Percentiles rank a stretch among this genome's conserved stretches.
Conservation (phyloP, 2,113 vertebrate genomes). For the Galemys pyrenaicus region DNA sequence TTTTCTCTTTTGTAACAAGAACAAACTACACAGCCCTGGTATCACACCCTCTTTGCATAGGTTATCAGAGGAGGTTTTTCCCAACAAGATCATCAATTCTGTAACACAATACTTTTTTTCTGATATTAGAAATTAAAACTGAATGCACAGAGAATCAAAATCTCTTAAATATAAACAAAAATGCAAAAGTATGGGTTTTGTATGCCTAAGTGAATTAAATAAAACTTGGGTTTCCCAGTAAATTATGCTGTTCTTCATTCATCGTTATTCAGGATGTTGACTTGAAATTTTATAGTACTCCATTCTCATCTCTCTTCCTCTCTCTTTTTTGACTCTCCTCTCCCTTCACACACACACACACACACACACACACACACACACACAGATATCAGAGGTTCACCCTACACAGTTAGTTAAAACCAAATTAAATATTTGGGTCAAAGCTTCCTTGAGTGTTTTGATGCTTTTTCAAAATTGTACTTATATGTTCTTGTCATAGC, state of each 20-base stretch:
- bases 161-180: slow-evolving; percentile 45
- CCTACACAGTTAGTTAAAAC: not conserved
- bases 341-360: not conserved
- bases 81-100: slow-evolving; percentile 55
- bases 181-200: not conserved
- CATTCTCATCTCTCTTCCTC: slow-evolving; percentile 30
- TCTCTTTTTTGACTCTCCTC: not conserved
- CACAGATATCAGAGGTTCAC: not conserved
- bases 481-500: slow-evolving; percentile 43
- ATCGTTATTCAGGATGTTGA: slow-evolving; percentile 49
- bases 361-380: not conserved
- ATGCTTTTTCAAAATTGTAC: not conserved
- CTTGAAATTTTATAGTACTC: slow-evolving; percentile 47
- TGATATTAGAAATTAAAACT: slow-evolving; percentile 65
- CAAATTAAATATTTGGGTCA: not conserved
- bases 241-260: slow-evolving; percentile 61
- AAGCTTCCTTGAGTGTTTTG: not conserved
- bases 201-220: slow-evolving; percentile 43
- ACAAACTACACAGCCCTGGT: slow-evolving; percentile 41
- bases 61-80: slow-evolving; percentile 60
- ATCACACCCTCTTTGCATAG: slow-evolving; percentile 63
- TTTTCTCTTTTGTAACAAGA: slow-evolving; percentile 64
- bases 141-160: slow-evolving; percentile 52
- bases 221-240: slow-evolving; percentile 52
- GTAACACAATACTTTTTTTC: not conserved